Evolutionary conservation across 2,888 invertebrate genomes (phyloP), one percentile per base, ranked within the genome.

Genomic region (Strigamia crassipes): DNA sequence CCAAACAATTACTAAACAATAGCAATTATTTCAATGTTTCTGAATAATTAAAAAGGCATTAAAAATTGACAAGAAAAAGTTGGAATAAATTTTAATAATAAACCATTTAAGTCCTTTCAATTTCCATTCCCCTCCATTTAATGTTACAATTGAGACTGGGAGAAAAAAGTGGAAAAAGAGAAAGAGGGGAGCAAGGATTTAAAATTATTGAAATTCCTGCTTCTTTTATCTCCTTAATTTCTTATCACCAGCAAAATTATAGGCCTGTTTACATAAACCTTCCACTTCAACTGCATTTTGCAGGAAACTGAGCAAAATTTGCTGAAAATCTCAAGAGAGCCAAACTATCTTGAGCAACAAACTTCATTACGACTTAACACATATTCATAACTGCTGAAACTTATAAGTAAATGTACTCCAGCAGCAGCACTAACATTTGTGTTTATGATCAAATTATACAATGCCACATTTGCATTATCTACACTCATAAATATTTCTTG

Each of bases 401-500:
- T 61, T 61, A 61, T 18, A 61, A 61, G 61, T 23, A 61, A 15
- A 61, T 34, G 34, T 61, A 61, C 61, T 42, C 10, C 10, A 42
- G 42, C 42, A 42, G 10, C 51, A 51, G 51, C 51, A n/a, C 5
- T n/a, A 51, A 51, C 4, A 51, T n/a, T n/a, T 10, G 18, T 61
- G 61, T 61, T 61, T 61, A 61, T 61, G 61, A 18, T 61, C 61
- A 61, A 61, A 61, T 61, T 61, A 61, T 61, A 18, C 61, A 61
- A 23, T 61, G 61, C 61, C n/a, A 61, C 61, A 61, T 61, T 61
- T 15, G 61, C 61, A 61, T 61, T 61, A 42, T 42, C 42, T 61
- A 2, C 6, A 61, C 61, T 61, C 61, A 61, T 61, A 61, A 61
- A 61, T 61, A 61, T 21, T 61, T 42, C 42, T 42, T 42, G 15